Evolutionary conservation across 1,140 invertebrate species (phyloP).

Genomic region (Cydia splendana): DNA sequence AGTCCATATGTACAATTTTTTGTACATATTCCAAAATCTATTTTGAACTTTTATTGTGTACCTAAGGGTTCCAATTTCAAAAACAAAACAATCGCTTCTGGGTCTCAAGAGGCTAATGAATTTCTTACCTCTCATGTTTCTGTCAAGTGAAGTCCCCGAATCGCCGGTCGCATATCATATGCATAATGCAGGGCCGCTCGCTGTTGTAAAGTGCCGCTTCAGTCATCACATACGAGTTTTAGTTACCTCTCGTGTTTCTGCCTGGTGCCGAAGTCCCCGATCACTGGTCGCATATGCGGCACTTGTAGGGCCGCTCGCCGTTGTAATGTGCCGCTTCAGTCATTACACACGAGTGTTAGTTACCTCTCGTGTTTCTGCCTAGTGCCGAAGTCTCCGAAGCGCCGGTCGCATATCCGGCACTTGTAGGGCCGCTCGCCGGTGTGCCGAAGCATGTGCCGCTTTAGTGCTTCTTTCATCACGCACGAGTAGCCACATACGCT

Average conservation of each 20-base stretch:
- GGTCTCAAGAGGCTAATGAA: too few relatives aligned
- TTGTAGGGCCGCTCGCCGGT: neutral
- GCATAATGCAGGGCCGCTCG: constrained; percentile 80
- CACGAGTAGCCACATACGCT: constrained; percentile 73
- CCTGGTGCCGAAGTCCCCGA: constrained; percentile 83
- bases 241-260: constrained; percentile 75
- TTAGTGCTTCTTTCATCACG: constrained; percentile 81
- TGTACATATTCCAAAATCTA: too few relatives aligned
- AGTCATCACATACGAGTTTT: constrained; percentile 55
- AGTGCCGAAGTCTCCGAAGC: neutral
- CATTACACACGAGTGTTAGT: neutral
- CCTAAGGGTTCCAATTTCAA: too few relatives aligned
- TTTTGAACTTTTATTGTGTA: too few relatives aligned
- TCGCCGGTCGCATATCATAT: constrained; percentile 83
- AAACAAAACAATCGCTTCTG: too few relatives aligned
- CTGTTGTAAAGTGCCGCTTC: too few relatives aligned
- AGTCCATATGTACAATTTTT: too few relatives aligned
- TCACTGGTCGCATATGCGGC: constrained; percentile 84
- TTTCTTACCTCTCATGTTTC: constrained; percentile 75
- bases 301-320: constrained; percentile 84
- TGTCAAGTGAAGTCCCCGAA: constrained; percentile 84
- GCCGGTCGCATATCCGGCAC: neutral
- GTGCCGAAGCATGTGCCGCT: constrained; percentile 30
- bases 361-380: constrained; percentile 6
- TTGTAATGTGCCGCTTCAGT: too few relatives aligned